Conservation (phyloP, 2,888 invertebrate genomes). For the Aproaerema taeniolella region DNA sequence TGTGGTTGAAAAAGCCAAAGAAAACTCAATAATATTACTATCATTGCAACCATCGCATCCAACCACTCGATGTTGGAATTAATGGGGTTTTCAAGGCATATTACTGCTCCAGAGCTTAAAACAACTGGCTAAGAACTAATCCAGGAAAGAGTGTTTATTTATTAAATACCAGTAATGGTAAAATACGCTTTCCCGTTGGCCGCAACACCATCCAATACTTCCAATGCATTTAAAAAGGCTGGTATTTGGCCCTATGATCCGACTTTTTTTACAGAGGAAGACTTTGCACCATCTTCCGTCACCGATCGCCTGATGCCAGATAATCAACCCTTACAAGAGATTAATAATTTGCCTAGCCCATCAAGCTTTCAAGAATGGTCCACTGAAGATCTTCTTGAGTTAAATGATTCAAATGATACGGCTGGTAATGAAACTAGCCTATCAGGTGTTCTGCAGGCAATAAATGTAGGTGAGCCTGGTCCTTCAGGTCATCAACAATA, state of each 20-base stretch:
- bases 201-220: constrained; percentile 16
- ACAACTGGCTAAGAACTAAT: constrained; percentile 13
- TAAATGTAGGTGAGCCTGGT: constrained; percentile 8
- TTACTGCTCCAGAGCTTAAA: constrained; percentile 16
- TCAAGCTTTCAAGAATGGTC: constrained; percentile 9
- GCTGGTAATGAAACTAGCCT: constrained; percentile 5
- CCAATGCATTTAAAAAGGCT: constrained; percentile 21
- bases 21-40: constrained; percentile 25
- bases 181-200: constrained; percentile 18
- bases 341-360: constrained; percentile 8
- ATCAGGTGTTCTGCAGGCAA: constrained; percentile 6
- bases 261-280: constrained; percentile 13
- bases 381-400: constrained; percentile 4
- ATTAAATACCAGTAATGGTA: constrained; percentile 19
- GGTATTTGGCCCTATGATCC: constrained; percentile 22
- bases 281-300: constrained; percentile 15
- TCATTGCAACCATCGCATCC: constrained; percentile 24
- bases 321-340: not conserved
- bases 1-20: constrained; percentile 24
- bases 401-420: constrained; percentile 7
- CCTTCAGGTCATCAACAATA: constrained; percentile 1
- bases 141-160: constrained; percentile 11
- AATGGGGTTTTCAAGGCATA: constrained; percentile 17
- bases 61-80: constrained; percentile 19
- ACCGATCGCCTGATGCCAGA: constrained; percentile 15